Percentiles rank a stretch among this genome's conserved stretches.
Conservation (phyloP, 2,113 vertebrate species). For the Hyperopisus bebe region DNA sequence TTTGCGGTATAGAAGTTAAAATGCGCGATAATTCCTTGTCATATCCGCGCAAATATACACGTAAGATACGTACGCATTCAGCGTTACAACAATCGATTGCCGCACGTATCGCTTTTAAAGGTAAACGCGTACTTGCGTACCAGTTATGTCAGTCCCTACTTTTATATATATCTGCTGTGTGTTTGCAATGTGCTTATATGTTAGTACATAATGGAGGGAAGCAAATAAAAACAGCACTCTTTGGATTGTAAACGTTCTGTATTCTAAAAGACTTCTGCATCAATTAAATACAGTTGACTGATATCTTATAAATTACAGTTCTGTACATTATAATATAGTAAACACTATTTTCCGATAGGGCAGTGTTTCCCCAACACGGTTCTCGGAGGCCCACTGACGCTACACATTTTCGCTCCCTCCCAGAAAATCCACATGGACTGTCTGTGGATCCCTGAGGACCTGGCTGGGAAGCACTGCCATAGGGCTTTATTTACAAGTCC, state of each 20-base stretch:
- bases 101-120: too few species aligned
- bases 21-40: too few species aligned
- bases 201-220: background rate
- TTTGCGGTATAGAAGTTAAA: too few species aligned
- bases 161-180: background rate
- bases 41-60: too few species aligned
- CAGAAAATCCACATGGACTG: background rate
- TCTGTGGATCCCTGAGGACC: background rate
- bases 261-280: slow-evolving; percentile 90
- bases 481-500: slow-evolving; percentile 83
- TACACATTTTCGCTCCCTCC: background rate
- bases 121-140: too few species aligned
- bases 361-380: slow-evolving; percentile 15
- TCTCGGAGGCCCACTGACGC: background rate
- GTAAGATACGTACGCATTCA: too few species aligned
- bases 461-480: background rate
- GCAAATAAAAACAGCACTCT: background rate
- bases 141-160: too few species aligned
- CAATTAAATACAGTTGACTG: slow-evolving; percentile 81
- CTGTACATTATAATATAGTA: slow-evolving; percentile 86
- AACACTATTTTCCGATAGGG: slow-evolving; percentile 75
- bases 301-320: slow-evolving; percentile 95
- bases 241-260: slow-evolving; percentile 72
- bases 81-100: too few species aligned
- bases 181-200: background rate